phyloP scores from a whole-genome alignment of 1,140 invertebrate genomes.

The Parapsyche elsis region DNA sequence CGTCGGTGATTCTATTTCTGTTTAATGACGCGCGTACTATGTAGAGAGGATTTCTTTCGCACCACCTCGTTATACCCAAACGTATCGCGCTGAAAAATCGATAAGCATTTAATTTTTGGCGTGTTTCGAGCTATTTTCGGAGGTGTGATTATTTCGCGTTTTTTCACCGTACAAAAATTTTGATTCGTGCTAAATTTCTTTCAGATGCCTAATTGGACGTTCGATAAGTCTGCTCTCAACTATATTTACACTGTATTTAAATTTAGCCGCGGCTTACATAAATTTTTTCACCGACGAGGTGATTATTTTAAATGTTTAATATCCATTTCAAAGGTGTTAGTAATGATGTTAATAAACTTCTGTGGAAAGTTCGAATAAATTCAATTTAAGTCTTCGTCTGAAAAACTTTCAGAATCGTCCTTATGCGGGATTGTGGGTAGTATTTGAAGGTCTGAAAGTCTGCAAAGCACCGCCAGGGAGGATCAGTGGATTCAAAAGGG shows the following conservation, averaged over 20 bases:
- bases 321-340: too few relatives aligned
- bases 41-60: too few relatives aligned
- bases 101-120: not conserved
- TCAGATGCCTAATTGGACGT: not conserved
- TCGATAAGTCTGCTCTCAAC: not conserved
- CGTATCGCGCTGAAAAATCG: not conserved
- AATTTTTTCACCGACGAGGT: too few relatives aligned
- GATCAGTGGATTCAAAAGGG: not conserved
- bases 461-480: not conserved
- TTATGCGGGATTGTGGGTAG: not conserved
- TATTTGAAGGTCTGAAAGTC: constrained; percentile 14
- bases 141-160: not conserved
- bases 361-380: too few relatives aligned
- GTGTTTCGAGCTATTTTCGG: not conserved
- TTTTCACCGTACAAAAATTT: not conserved
- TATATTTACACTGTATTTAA: not conserved
- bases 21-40: not conserved
- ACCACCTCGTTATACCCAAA: too few relatives aligned
- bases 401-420: constrained; percentile 10
- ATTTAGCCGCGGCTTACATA: too few relatives aligned
- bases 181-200: not conserved
- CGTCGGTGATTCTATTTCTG: not conserved
- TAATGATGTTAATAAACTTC: too few relatives aligned
- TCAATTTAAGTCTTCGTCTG: not conserved
- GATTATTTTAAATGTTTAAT: too few relatives aligned